Base-by-base conservation (phyloP, 2,113 vertebrate genomes). In the Dunckerocampus dactyliophorus region DNA sequence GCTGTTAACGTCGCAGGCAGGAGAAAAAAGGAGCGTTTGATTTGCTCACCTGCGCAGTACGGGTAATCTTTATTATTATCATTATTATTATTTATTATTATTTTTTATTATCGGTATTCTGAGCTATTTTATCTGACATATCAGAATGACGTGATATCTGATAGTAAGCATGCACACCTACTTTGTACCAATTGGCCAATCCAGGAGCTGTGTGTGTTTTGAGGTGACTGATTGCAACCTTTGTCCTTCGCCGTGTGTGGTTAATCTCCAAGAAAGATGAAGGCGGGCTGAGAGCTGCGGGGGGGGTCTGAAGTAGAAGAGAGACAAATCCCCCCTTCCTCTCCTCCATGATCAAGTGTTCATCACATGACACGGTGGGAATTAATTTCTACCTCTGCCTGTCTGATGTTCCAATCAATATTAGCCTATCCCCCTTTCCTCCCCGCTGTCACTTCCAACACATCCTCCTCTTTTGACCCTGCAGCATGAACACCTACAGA, bases 201-300 rank as follows among this genome's bases (percentile, higher is more conserved):
- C 50, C 51, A 58, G 59, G 51, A 69, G 69, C 69, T 67, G 12
- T 17, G 66, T 63, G 67, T 11, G 20, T 49, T 50, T 24, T 68
- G 59, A 54, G 58, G 57, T 56, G 57, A 47, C 57, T 79, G 79
- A 84, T 84, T 83, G 69, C 75, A 74, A 74, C 69, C 64, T 74
- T 72, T 74, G 59, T 62, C 49, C 72, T 61, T 34, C 61, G 49
- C 65, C 49, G 61, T 65, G 68, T 65, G 60, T 73, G 68, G 79
- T 80, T 80, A 81, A 79, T 28, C 68, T 53, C 74, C 64, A 60
- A 39, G 28, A 59, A n/a, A 56, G 69, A 31, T 51, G 57, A 31
- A 57, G 63, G 63, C 13, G 15, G 56, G 47, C 22, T 66, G 17
- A 14, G 20, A 13, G 39, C 22, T 42, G 39, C 42, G 3, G 62